phyloP scores from a whole-genome alignment of 2,888 invertebrate species.

The Stenichneumon culpator region DNA sequence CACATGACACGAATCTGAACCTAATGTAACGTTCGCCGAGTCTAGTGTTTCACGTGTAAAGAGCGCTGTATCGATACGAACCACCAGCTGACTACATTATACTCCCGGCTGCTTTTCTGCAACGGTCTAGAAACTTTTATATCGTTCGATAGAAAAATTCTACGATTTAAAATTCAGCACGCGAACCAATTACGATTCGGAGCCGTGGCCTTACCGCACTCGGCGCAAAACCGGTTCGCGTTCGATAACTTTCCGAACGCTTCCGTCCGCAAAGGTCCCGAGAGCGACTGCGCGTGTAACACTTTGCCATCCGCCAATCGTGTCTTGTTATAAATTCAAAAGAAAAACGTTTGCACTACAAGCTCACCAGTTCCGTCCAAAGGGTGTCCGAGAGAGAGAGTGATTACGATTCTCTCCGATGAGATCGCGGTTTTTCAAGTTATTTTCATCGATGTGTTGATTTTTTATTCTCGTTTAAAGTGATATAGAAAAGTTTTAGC shows the following conservation, averaged over 20 bases:
- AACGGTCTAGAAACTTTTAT: no score
- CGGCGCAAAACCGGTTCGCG: background rate
- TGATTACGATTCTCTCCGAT: constrained; percentile 11
- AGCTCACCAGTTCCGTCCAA: constrained; percentile 51
- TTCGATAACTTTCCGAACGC: constrained; percentile 17
- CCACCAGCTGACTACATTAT: no score
- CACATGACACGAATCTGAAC: no score
- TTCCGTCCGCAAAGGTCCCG: background rate
- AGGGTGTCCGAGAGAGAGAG: constrained; percentile 27
- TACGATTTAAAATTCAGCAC: background rate
- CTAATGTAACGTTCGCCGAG: no score
- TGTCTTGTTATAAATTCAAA: constrained; percentile 55
- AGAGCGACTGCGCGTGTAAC: constrained; percentile 42
- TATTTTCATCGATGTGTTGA: background rate
- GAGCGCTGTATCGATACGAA: no score
- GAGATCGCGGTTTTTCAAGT: constrained; percentile 3
- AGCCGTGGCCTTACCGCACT: background rate
- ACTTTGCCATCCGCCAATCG: constrained; percentile 53
- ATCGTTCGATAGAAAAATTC: background rate
- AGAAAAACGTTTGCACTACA: constrained; percentile 67
- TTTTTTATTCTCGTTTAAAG: background rate
- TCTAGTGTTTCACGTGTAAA: no score
- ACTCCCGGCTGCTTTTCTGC: no score
- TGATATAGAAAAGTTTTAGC: constrained; percentile 1
- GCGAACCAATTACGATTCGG: background rate